A percentile compares a stretch with the other conserved stretches of the same genome.
Conservation (phyloP, 2,888 invertebrate genomes). For the Drosophila trichaetosa region DNA sequence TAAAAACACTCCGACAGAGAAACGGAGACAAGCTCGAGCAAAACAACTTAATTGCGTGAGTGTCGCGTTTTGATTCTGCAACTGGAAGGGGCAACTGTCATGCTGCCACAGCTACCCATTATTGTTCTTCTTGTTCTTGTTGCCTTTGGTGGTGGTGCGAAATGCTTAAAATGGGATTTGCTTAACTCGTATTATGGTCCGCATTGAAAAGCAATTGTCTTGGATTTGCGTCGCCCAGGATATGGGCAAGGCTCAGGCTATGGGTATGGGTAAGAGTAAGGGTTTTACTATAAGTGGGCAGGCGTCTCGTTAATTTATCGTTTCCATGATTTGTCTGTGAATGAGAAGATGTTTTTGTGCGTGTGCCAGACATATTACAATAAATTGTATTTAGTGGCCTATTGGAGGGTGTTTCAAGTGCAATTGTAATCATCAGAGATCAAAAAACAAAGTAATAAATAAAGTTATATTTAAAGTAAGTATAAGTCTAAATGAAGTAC, state of each 20-base stretch:
- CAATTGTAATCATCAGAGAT: background rate
- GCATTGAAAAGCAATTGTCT: slow-evolving; percentile 83
- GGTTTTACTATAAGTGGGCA: slow-evolving; percentile 61
- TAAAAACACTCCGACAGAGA: slow-evolving; percentile 13
- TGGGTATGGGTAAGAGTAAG: slow-evolving; percentile 24
- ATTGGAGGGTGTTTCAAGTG: slow-evolving; percentile 9
- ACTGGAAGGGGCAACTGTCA: slow-evolving; percentile 27
- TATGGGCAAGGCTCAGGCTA: background rate
- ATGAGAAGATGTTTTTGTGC: slow-evolving; percentile 24
- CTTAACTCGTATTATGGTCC: slow-evolving; percentile 37
- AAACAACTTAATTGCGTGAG: slow-evolving; percentile 81
- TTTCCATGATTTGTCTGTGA: slow-evolving; percentile 70
- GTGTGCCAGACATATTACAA: slow-evolving; percentile 16
- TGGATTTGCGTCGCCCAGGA: slow-evolving; percentile 64
- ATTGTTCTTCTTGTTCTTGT: slow-evolving; percentile 11
- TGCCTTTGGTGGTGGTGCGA: slow-evolving; percentile 56
- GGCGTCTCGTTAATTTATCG: slow-evolving; percentile 73
- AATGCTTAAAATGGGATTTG: slow-evolving; percentile 72
- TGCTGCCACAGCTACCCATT: slow-evolving; percentile 2
- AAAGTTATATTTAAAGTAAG: background rate
- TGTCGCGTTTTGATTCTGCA: slow-evolving; percentile 72
- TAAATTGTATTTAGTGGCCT: slow-evolving; percentile 41
- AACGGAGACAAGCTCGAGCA: slow-evolving; percentile 36
- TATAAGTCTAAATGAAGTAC: no score
- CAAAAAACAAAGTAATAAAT: background rate